Base-by-base conservation (phyloP, 2,888 invertebrate genomes). In the Microchrysa polita region DNA sequence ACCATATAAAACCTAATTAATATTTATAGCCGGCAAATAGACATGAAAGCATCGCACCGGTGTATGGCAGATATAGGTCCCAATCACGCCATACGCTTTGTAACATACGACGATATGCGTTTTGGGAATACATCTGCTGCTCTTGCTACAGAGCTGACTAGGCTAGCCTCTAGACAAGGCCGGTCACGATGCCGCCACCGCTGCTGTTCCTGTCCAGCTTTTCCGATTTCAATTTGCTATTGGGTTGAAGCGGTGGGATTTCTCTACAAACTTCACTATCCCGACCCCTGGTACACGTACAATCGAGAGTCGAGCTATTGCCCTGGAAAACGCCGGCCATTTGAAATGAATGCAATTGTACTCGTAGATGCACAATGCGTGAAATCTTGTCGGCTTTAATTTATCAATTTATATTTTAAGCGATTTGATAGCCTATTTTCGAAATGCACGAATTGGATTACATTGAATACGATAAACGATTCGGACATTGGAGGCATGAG, bases 1-100 rank as follows among this genome's bases (percentile, higher is more conserved):
- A 57, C 57, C 67, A 55, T 69, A 69, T 52, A 57, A 69, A 69
- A 55, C 69, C 69, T 69, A 69, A 69, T 69, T 69, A 69, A 69
- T 69, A 69, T 69, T 69, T 69, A 69, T 69, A 55, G 55, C 69
- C 55, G n/a, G 12, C 52, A 57, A 69, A 57, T 69, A 69, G 69
- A 42, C 34, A 22, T 48, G 48, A n/a, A 48, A n/a, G 16, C 48
- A n/a, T 48, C 48, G 27, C 27, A 48, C 48, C 48, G 48, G 48
- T 48, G 14, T 48, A 18, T 20, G 55, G 55, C 10, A 57, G 18
- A 57, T 20, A 57, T 34, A 34, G 27, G 27, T 34, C 27, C 27
- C 48, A n/a, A 48, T 48, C 14, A 48, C 14, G 48, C 48, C 48
- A n/a, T 48, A 48, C 52, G 16, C 16, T 52, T 16, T 52, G 18